phyloP scores from a whole-genome alignment of 2,888 invertebrate species.

The Macropis europaea region DNA sequence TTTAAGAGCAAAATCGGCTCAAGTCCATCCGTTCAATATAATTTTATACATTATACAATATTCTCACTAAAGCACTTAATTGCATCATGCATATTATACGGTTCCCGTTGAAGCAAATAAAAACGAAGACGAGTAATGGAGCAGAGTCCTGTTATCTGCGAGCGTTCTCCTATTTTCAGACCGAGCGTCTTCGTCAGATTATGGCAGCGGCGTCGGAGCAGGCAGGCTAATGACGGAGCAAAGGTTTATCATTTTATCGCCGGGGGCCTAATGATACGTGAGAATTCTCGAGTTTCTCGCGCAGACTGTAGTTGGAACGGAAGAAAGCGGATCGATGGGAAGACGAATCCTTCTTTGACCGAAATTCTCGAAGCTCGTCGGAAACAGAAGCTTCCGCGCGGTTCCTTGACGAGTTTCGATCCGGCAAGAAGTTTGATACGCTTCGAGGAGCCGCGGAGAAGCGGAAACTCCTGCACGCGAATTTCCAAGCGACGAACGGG shows the following conservation, averaged over 20 bases:
- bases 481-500: slow-evolving; percentile 4
- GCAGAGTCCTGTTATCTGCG: not conserved
- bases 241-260: slow-evolving; percentile 61
- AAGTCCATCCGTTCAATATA: no score
- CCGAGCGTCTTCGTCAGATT: slow-evolving; percentile 27
- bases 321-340: no score
- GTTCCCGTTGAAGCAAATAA: no score
- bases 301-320: no score
- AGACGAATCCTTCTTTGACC: no score
- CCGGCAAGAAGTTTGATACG: slow-evolving; percentile 11
- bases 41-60: no score
- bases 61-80: no score
- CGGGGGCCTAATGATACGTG: slow-evolving; percentile 49
- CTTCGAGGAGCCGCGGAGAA: not conserved
- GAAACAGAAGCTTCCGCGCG: not conserved
- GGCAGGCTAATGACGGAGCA: slow-evolving; percentile 40
- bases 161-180: slow-evolving; percentile 33
- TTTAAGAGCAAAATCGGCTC: no score
- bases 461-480: not conserved
- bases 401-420: not conserved
- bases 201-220: no score
- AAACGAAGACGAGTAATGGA: slow-evolving; percentile 12
- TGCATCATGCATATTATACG: no score
- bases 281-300: slow-evolving; percentile 44
- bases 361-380: not conserved